Evolutionary conservation across 2,113 vertebrate species (phyloP), one percentile per base, ranked within the genome.

Genomic region (Rhynchopsitta pachyrhyncha): DNA sequence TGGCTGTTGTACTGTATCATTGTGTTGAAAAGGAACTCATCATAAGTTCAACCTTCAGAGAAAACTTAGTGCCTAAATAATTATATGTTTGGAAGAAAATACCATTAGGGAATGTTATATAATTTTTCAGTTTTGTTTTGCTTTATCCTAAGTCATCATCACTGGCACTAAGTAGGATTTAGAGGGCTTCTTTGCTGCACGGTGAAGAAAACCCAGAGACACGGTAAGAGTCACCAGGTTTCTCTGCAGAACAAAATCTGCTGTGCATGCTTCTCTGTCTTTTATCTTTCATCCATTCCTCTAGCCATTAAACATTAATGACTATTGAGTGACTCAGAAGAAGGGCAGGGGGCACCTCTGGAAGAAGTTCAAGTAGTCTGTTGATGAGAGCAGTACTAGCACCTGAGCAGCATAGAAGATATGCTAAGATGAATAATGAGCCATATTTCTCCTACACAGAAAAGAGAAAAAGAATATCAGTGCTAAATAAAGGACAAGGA

Each of bases 221-320:
- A 42, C 7, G 27, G 50, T 35, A 92, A 60, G 86, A 62, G 83
- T 94, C 73, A 91, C 49, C 70, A 82, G 70, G 78, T 76, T 96
- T 87, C 81, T 76, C 88, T 5, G 74, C 67, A 87, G 88, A 93
- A 29, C 31, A 63, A 91, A 93, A 92, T 83, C 57, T 85, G 83
- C 69, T 95, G 73, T 0, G 9, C 41, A 20, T 73, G 59, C 57
- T 91, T 79, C 82, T 73, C 86, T 83, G 49, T 49, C 88, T 95
- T 96, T 91, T 91, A 33, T 89, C 33, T 92, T 67, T 69, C 47
- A 88, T 20, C 44, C 11, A 15, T 37, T 91, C 75, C 59, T 91
- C 62, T 42, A 52, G 37, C 44, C 46, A 80, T 95, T 96, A 95
- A 93, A 89, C 31, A 92, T 94, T 96, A 96, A 96, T 82, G 55